Evolutionary conservation across 2,888 invertebrate genomes (phyloP).

Genomic region (Sialis lutaria): DNA sequence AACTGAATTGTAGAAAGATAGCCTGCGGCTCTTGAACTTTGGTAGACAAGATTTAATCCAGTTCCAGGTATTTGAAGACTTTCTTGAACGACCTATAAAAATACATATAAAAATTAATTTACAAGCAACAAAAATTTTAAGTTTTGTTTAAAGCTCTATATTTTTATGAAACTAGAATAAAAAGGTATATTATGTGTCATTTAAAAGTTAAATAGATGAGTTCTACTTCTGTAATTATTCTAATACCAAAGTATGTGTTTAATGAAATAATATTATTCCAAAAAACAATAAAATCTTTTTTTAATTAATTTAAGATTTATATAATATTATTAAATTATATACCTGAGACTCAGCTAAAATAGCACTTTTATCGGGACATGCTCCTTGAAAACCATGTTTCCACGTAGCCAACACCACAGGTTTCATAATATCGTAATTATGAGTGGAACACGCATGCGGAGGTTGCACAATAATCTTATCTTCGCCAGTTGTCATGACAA

Average conservation of each 20-base stretch:
- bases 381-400: constrained; percentile 89
- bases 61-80: constrained; percentile 88
- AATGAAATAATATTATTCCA: too few species aligned
- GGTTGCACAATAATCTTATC: constrained; percentile 48
- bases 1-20: constrained; percentile 85
- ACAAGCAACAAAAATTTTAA: not conserved
- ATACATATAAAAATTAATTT: constrained; percentile 1
- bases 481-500: constrained; percentile 67
- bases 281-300: too few species aligned
- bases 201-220: too few species aligned
- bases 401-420: constrained; percentile 86
- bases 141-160: not conserved
- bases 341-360: constrained; percentile 77
- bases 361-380: constrained; percentile 83
- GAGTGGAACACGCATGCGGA: constrained; percentile 67
- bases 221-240: too few species aligned
- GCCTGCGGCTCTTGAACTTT: constrained; percentile 85
- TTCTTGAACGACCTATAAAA: constrained; percentile 70
- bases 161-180: not conserved
- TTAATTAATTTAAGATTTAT: not conserved
- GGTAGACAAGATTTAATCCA: constrained; percentile 88
- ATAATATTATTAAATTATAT: constrained; percentile 5
- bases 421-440: constrained; percentile 85
- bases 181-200: too few species aligned
- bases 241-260: too few species aligned